These are phyloP conservation scores for Escarpia spicata DNA, from an alignment of 2,888 invertebrate species.

Conservation along the genomic window DNA sequence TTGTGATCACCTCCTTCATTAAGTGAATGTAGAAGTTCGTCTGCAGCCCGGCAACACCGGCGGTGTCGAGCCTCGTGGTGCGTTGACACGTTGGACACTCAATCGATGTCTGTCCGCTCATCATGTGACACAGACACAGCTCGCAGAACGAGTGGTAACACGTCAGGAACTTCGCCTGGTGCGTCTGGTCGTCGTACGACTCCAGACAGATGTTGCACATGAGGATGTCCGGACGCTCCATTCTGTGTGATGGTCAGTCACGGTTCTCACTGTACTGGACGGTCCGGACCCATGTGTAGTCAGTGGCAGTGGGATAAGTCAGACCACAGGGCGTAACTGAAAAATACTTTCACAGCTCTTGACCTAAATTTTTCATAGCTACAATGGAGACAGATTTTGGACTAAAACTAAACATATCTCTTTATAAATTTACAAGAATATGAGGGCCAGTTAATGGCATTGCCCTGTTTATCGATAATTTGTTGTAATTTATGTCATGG, in stretches of 20 bases:
- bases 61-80: slow-evolving; percentile 26
- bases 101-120: slow-evolving; percentile 24
- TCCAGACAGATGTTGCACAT: slow-evolving; percentile 43
- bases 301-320: neutral
- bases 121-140: slow-evolving; percentile 33
- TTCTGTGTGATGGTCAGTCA: neutral
- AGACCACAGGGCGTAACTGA: too few species aligned
- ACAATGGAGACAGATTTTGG: too few species aligned
- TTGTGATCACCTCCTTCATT: slow-evolving; percentile 40
- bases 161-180: slow-evolving; percentile 42
- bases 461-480: too few species aligned
- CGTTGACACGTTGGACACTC: slow-evolving; percentile 42
- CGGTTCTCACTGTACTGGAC: neutral
- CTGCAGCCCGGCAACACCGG: slow-evolving; percentile 41
- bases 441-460: too few species aligned
- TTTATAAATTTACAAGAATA: too few species aligned
- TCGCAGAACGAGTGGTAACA: slow-evolving; percentile 46
- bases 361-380: too few species aligned
- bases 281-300: neutral
- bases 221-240: slow-evolving; percentile 37
- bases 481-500: too few species aligned
- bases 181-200: slow-evolving; percentile 37
- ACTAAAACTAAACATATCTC: too few species aligned
- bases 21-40: slow-evolving; percentile 45
- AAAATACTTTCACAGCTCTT: too few species aligned